Evolutionary conservation across 2,797 vertebrate species (phyloP), one percentile per base, ranked within the genome.

Genomic region (Rhincodon typus): DNA sequence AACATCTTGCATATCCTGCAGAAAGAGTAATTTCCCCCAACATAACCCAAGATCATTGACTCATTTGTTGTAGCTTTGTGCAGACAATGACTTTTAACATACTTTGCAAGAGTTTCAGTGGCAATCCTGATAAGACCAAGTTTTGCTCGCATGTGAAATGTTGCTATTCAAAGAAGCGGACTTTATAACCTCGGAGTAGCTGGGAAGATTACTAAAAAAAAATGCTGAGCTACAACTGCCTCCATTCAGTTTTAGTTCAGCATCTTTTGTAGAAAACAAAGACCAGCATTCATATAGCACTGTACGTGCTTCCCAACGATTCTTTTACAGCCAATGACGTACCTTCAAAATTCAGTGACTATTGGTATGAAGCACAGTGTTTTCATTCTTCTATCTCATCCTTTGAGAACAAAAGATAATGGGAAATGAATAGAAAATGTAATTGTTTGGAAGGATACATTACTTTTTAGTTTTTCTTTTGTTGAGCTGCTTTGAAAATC

Each of bases 141-240:
- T 53, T 77, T 77, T 77, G 23, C 42, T 95, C 53, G 94, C 30
- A 50, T 77, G 7, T 74, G 67, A 27, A 53, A 53, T 30, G 46
- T 53, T 95, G 34, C 62, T 69, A 42, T 93, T 69, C 19, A 3
- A 67, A 93, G 66, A 23, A 38, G 42, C 25, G n/a, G 90, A 67
- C 62, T 93, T 93, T 95, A 95, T 95, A 95, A 53, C 27, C 94
- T 95, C 70, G 53, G 34, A 66, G 94, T n/a, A 34, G 70, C 94
- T 95, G 42, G 70, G 12, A n/a, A 77, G 46, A 17, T 72, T 53
- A 53, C 42, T 53, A 19, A 13, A 46, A 46, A 50, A 94, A 72
- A 70, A 95, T 69, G 15, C 90, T 42, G n/a, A 93, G 13, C 69
- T 53, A 53, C 50, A 77, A 77, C 30, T 34, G 42, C 27, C 46